Base-by-base conservation (phyloP, 2,888 invertebrate species). In the Acrobasis suavella region DNA sequence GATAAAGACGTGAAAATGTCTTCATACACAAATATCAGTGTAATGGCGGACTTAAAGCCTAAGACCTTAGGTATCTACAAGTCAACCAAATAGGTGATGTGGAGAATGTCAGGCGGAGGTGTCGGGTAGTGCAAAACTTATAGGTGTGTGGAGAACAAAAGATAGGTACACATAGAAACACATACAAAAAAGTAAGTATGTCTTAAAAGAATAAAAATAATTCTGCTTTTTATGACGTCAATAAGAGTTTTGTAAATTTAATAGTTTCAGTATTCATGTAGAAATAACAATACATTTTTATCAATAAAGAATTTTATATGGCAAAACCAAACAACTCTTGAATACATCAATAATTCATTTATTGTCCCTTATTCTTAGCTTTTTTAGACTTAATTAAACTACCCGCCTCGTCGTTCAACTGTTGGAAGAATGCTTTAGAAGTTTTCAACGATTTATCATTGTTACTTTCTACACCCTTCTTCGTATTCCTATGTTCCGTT, bases 371-470 rank as follows among this genome's bases (percentile, higher is more conserved):
- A 83, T 85, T 89, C 63, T 85, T 83, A 68, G 67, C 68, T 72
- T 85, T 78, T 69, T 79, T 72, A 71, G 73, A 55, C 71, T 87
- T 89, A 72, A 91, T 87, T 76, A 89, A 65, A 80, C 91, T 88
- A 73, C 73, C 85, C 15, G 87, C 72, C 72, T 97, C 94, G 73
- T 98, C 96, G 82, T 98, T 97, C 8, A 98, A 88, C 80, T 97
- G 95, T 59, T 94, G 94, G 89, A 98, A 98, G 94, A 98, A 98
- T 0, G 96, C 95, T 73, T 95, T 96, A 0, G 95, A 94, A 58
- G 94, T 94, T 75, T 96, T 96, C 68, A 71, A 88, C 79, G 74
- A 95, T 84, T 82, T 95, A 87, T 81, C 86, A 37, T 94, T 46
- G n/a, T 14, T 94, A n/a, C 94, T 78, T 69, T 94, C 94, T 1